These are phyloP conservation scores for Myanophis thanlyinensis DNA, from an alignment of 2,113 vertebrate genomes.

Conservation along the genomic window DNA sequence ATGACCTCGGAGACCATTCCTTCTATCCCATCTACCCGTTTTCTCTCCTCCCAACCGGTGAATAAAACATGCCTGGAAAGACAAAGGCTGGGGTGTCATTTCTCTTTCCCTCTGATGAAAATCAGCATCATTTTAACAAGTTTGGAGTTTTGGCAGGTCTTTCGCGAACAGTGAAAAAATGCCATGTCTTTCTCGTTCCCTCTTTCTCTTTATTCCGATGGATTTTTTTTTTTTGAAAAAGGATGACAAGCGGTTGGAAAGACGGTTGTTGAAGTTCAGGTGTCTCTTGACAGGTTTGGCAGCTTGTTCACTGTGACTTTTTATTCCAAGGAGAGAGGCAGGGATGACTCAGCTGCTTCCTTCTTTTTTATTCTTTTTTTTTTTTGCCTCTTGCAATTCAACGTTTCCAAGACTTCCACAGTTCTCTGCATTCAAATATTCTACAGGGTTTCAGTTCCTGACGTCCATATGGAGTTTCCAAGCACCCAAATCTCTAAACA, in stretches of 20 bases:
- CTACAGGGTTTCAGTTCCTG: conserved; percentile 24
- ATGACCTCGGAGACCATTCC: neutral
- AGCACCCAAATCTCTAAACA: too few species aligned
- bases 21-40: too few species aligned
- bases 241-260: conserved; percentile 50
- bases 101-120: conserved; percentile 41
- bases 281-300: conserved; percentile 40
- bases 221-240: conserved; percentile 54
- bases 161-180: conserved; percentile 23
- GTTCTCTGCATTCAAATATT: conserved; percentile 45
- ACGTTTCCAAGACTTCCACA: conserved; percentile 41
- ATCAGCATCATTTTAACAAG: conserved; percentile 36
- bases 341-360: conserved; percentile 47
- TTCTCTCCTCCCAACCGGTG: neutral
- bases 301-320: conserved; percentile 44
- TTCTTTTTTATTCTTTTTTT: neutral
- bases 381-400: conserved; percentile 48
- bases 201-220: conserved; percentile 31
- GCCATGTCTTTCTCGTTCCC: neutral
- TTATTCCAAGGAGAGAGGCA: conserved; percentile 33
- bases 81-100: conserved; percentile 26
- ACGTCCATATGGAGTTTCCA: conserved; percentile 43
- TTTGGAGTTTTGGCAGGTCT: conserved; percentile 35
- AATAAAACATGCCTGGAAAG: conserved; percentile 23
- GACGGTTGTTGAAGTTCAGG: conserved; percentile 40